Evolutionary conservation across 2,797 vertebrate species (phyloP), one percentile per base, ranked within the genome.

Genomic region (Malacoctenus gilli): DNA sequence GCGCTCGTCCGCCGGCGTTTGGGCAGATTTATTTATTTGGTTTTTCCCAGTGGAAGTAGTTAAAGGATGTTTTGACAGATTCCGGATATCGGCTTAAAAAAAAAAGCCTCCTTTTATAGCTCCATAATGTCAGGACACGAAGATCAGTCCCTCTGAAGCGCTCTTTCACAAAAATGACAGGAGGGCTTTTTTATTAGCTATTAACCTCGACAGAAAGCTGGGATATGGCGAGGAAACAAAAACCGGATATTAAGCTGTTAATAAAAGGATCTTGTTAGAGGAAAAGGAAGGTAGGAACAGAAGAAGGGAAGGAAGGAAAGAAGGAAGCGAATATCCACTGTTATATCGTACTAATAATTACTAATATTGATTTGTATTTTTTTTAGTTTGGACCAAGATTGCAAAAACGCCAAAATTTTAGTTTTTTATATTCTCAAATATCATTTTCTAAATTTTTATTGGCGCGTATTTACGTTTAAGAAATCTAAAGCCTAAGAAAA

Each of bases 21-120:
- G 10, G 1, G 2, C 10, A 10, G 16, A 39, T 39, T 11, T 39
- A 12, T 36, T 32, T 36, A 4, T 36, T 35, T 7, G 8, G 14
- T 36, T 16, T 36, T 32, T 25, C 8, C 4, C 30, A 32, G 8
- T 28, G 25, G 25, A 32, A 12, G 28, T 9, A 44, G 23, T 67
- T 82, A 49, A 36, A 58, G 16, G 60, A 52, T 65, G 62, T 79
- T 83, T 76, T 53, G 72, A 76, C 61, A 77, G 59, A 60, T 69
- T 68, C 39, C 59, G 69, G 72, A 67, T 46, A 47, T 49, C 16
- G 31, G 59, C 50, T 57, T 51, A n/a, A 68, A 54, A 30, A 30
- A n/a, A n/a, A n/a, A n/a, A n/a, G n/a, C n/a, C 2, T n/a, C 21
- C 7, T 4, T 62, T 75, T 56, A 74, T 31, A 34, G 47, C 52